Base-by-base conservation (phyloP, 2,113 vertebrate genomes). In the Salvelinus namaycush region DNA sequence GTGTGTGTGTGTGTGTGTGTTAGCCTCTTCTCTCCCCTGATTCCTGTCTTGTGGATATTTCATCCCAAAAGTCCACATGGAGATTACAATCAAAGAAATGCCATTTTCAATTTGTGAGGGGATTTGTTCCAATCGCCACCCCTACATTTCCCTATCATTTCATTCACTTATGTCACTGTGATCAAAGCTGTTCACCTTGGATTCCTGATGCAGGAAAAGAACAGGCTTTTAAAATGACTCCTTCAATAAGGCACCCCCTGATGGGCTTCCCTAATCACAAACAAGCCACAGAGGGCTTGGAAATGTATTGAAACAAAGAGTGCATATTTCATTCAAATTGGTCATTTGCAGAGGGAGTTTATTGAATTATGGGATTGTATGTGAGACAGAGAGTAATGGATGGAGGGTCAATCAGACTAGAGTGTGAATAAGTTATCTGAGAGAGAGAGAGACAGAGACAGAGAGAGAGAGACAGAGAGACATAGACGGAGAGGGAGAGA, bases 61-160 rank as follows among this genome's bases (percentile, higher is more conserved):
- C 70, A 77, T 86, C 81, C 80, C 76, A 77, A 87, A 88, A 76
- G 85, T 89, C 85, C 74, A 84, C 84, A 86, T 79, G 84, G 86
- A 91, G 87, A 93, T 92, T 90, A 92, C 88, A 94, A 92, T 93
- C 90, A 92, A 89, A 91, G 83, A 57, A 83, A 83, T 90, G 91
- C 91, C 89, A 84, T 92, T 89, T 92, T 92, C 89, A 87, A 90
- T 93, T 90, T 90, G 59, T 48, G 27, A 83, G 71, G 80, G 73
- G 64, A 93, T 94, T 92, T 90, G 85, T 93, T 88, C 90, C 91
- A 87, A 90, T 94, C 83, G 85, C 82, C 76, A 85, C 79, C 80
- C 81, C 83, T 86, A 88, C 82, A 87, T 91, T 91, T 91, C 81
- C 83, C 83, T 72, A 81, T 90, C 80, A 89, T 92, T 91, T 89